A percentile compares a stretch with the other conserved stretches of the same genome.
phyloP scores from a whole-genome alignment of 1,140 invertebrate genomes.

The Cecropterus lyciades region DNA sequence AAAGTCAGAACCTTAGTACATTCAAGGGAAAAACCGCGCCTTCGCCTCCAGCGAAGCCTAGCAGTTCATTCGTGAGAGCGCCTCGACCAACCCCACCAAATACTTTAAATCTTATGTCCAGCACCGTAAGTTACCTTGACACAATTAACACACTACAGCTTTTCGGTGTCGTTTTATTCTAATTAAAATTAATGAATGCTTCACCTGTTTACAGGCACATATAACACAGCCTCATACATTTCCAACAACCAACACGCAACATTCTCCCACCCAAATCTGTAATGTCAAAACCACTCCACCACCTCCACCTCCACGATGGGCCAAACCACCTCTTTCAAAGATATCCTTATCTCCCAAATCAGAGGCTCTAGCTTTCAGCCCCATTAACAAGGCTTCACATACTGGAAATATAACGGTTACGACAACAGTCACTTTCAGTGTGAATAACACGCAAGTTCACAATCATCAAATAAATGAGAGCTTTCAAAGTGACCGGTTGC shows the following conservation, averaged over 20 bases:
- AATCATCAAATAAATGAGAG: slow-evolving; percentile 79
- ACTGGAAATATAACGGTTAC: slow-evolving; percentile 90
- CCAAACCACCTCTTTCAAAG: slow-evolving; percentile 85
- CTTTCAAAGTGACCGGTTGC: slow-evolving; percentile 74
- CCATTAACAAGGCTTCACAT: slow-evolving; percentile 78
- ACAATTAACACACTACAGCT: slow-evolving; percentile 42
- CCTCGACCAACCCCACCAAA: slow-evolving; percentile 92
- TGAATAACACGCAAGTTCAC: slow-evolving; percentile 86
- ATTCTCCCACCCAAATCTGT: slow-evolving; percentile 69
- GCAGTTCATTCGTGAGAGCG: slow-evolving; percentile 82
- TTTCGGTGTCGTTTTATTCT: slow-evolving; percentile 47
- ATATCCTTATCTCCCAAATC: slow-evolving; percentile 87
- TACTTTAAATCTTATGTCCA: slow-evolving; percentile 89
- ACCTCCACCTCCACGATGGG: slow-evolving; percentile 87
- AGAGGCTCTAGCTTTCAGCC: slow-evolving; percentile 79
- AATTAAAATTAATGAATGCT: slow-evolving; percentile 56
- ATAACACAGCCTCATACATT: slow-evolving; percentile 83
- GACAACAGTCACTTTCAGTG: slow-evolving; percentile 92
- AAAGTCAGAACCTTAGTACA: slow-evolving; percentile 84
- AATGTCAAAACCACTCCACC: slow-evolving; percentile 82
- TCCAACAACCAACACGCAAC: slow-evolving; percentile 67
- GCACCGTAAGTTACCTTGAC: slow-evolving; percentile 72
- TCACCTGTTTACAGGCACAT: slow-evolving; percentile 82
- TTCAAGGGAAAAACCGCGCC: slow-evolving; percentile 85
- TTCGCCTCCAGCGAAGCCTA: slow-evolving; percentile 80